Conservation (phyloP, 2,888 invertebrate species). For the Drosophila helvetica region DNA sequence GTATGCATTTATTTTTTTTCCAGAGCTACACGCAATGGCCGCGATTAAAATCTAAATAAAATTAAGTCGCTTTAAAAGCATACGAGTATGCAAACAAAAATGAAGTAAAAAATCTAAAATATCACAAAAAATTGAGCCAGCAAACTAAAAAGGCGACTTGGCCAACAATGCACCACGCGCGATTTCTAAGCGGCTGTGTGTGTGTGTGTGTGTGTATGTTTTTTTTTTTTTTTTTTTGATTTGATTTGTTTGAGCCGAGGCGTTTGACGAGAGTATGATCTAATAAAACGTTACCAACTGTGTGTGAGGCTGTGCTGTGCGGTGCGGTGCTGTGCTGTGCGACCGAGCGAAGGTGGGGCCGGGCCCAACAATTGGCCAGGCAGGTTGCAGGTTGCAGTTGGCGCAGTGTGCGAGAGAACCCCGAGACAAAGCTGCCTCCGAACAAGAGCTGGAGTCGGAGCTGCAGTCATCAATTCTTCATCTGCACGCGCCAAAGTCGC, state of each 20-base stretch:
- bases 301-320: conserved; percentile 11
- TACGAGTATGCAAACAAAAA: conserved; percentile 66
- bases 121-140: conserved; percentile 7
- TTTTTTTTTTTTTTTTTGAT: neutral
- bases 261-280: conserved; percentile 69
- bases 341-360: conserved; percentile 65
- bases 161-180: conserved; percentile 75
- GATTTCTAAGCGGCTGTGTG: conserved; percentile 34
- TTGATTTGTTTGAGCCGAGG: conserved; percentile 53
- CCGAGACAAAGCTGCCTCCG: conserved; percentile 48
- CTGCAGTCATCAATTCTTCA: conserved; percentile 71
- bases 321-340: neutral
- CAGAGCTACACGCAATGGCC: conserved; percentile 69
- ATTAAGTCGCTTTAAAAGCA: conserved; percentile 79
- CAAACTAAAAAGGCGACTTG: conserved; percentile 29
- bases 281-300: conserved; percentile 63
- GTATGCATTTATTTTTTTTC: conserved; percentile 61
- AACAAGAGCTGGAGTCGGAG: conserved; percentile 36
- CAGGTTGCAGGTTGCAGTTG: conserved; percentile 48
- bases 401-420: conserved; percentile 46
- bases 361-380: conserved; percentile 58
- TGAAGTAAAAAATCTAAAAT: conserved; percentile 10
- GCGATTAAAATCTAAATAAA: conserved; percentile 80
- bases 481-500: conserved; percentile 55
- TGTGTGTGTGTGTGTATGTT: neutral